Percentiles rank a stretch among this genome's conserved stretches.
Conservation (phyloP, 2,888 invertebrate species). For the Agrochola macilenta region DNA sequence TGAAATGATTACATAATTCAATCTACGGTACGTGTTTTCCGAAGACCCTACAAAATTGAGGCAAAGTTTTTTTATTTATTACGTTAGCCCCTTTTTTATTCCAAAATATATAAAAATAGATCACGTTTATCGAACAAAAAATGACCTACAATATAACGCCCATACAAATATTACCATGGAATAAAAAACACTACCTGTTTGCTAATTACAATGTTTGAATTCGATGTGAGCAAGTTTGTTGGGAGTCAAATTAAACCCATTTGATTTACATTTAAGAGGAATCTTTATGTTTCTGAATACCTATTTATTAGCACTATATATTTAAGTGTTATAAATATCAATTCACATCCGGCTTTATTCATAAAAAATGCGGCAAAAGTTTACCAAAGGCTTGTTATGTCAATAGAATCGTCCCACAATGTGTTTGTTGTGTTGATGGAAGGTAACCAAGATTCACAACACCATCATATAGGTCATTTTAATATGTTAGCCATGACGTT, state of each 20-base stretch:
- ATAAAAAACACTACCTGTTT: slow-evolving; percentile 58
- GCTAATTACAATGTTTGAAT: slow-evolving; percentile 63
- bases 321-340: slow-evolving; percentile 12
- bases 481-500: background rate
- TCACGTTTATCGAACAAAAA: slow-evolving; percentile 67
- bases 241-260: slow-evolving; percentile 36
- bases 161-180: slow-evolving; percentile 50
- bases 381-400: background rate
- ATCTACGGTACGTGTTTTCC: slow-evolving; percentile 62
- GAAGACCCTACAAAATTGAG: slow-evolving; percentile 59
- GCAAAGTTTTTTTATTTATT: slow-evolving; percentile 44
- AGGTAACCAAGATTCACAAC: background rate
- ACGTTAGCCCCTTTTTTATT: slow-evolving; percentile 55
- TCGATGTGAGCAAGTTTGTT: slow-evolving; percentile 36
- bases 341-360: background rate
- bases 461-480: background rate
- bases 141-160: slow-evolving; percentile 58
- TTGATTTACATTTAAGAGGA: slow-evolving; percentile 21
- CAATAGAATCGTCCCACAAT: background rate
- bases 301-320: slow-evolving; percentile 9
- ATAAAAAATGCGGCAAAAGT: background rate
- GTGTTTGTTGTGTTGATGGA: background rate
- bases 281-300: slow-evolving; percentile 16
- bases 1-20: slow-evolving; percentile 66
- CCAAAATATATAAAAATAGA: slow-evolving; percentile 43